Evolutionary conservation across 2,113 vertebrate genomes (phyloP).

Genomic region (Nesoenas mayeri): DNA sequence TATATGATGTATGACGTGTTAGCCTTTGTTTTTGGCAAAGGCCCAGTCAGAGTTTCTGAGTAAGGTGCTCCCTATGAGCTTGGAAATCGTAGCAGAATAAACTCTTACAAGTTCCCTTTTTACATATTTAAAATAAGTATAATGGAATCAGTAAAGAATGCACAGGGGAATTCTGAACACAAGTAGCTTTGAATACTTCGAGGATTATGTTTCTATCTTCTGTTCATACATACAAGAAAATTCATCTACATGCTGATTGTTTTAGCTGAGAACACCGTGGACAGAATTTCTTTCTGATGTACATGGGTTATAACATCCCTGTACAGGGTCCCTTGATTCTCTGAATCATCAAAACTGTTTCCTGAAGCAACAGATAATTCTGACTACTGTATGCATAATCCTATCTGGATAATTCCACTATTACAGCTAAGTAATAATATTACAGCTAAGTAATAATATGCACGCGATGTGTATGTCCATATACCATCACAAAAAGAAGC

Average conservation of each 20-base stretch:
- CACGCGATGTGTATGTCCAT: background rate
- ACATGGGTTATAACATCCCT: background rate
- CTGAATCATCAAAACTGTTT: background rate
- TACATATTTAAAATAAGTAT: background rate
- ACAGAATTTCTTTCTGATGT: background rate
- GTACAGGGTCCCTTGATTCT: background rate
- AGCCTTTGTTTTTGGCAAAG: background rate
- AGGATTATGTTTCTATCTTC: background rate
- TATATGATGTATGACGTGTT: background rate
- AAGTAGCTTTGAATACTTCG: background rate
- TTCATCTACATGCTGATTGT: background rate
- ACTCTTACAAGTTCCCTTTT: background rate
- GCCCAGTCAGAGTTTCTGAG: background rate
- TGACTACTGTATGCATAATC: background rate
- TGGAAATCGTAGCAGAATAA: background rate
- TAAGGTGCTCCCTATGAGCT: background rate
- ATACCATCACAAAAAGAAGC: background rate
- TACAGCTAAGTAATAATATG: background rate
- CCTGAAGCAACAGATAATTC: background rate
- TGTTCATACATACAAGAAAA: background rate
- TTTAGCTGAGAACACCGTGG: background rate
- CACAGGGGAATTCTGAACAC: background rate
- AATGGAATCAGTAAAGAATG: background rate
- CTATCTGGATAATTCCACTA: background rate
- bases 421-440: background rate